phyloP scores from a whole-genome alignment of 2,113 vertebrate species.

The Micronycteris hirsuta region DNA sequence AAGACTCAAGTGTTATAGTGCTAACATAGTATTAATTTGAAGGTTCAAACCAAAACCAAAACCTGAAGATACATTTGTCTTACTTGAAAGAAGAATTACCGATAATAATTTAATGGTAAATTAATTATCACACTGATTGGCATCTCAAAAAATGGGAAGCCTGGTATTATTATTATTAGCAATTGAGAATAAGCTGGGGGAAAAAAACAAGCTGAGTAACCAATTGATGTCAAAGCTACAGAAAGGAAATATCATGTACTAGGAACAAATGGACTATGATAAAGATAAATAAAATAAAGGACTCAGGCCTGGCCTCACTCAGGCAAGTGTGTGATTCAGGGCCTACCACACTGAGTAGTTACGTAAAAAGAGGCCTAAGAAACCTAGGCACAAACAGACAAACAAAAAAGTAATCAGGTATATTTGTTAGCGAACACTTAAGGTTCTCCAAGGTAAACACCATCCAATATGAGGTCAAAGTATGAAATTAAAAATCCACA shows the following conservation, averaged over 20 bases:
- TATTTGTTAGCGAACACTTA: background rate
- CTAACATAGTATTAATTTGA: background rate
- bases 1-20: background rate
- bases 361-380: background rate
- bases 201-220: background rate
- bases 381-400: background rate
- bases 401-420: background rate
- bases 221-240: background rate
- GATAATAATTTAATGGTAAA: background rate
- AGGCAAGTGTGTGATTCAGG: background rate
- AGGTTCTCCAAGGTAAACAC: background rate
- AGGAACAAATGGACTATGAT: background rate
- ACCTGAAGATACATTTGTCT: background rate
- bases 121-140: background rate
- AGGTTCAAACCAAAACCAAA: background rate
- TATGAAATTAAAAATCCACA: background rate
- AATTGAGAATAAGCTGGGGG: background rate
- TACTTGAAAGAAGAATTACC: background rate
- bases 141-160: background rate
- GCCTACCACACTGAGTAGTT: background rate
- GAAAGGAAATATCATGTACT: background rate
- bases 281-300: background rate
- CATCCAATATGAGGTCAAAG: background rate
- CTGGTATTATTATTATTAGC: background rate
- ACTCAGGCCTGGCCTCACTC: background rate